Percentiles rank a stretch among this genome's conserved stretches.
These are phyloP conservation scores for Caradrina kadenii DNA, from an alignment of 2,888 invertebrate species.

Conservation along the genomic window DNA sequence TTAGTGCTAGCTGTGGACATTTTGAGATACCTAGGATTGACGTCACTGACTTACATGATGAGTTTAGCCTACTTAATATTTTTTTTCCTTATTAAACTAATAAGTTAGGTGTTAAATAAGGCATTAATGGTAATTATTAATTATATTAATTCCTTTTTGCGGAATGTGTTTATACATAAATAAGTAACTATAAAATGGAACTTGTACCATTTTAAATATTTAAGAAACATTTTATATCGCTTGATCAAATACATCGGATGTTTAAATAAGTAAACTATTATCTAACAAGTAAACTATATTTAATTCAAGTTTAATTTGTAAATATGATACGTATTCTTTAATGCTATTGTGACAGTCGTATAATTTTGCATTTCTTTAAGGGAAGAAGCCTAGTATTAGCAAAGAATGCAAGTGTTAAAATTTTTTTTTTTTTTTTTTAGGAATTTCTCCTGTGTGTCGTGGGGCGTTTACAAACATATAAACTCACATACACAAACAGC, in stretches of 20 bases:
- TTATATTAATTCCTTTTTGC: background rate
- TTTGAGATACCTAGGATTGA: conserved; percentile 9
- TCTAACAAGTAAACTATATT: background rate
- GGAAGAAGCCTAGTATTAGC: background rate
- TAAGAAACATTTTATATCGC: conserved; percentile 8
- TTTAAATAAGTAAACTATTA: conserved; percentile 2
- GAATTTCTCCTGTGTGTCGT: too few relatives aligned
- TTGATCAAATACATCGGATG: conserved; percentile 2
- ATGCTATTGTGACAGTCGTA: background rate
- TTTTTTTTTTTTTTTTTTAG: too few relatives aligned
- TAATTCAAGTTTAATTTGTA: background rate
- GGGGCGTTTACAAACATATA: too few relatives aligned
- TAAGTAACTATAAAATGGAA: conserved; percentile 5
- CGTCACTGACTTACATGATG: conserved; percentile 1
- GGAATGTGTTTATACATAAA: background rate
- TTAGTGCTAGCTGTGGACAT: conserved; percentile 41
- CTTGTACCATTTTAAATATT: conserved; percentile 6
- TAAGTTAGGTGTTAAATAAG: background rate
- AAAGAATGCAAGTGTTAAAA: conserved; percentile 1
- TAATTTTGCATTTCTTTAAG: conserved; percentile 7
- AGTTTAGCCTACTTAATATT: background rate
- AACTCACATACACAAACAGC: too few relatives aligned
- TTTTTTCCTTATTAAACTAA: background rate
- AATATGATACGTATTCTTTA: conserved; percentile 2
- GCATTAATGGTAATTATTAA: background rate